These are phyloP conservation scores for Tetrao urogallus DNA, from an alignment of 2,113 vertebrate species.

Conservation along the genomic window DNA sequence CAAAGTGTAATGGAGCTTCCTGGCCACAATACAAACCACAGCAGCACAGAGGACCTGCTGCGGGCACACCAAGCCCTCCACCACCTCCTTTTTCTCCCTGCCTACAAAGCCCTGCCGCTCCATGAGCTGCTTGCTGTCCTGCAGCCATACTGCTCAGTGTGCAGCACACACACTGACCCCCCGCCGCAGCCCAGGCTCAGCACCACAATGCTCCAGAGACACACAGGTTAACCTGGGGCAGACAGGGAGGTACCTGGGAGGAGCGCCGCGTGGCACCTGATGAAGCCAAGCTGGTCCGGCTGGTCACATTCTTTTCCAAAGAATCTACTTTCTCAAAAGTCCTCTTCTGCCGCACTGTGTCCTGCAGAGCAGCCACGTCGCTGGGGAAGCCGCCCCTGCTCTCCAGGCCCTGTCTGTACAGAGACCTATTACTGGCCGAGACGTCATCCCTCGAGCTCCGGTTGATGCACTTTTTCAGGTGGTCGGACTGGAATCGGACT, in stretches of 20 bases:
- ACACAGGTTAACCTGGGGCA: fast-evolving
- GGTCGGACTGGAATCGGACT: slow-evolving; percentile 83
- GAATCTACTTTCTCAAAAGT: slow-evolving; percentile 92
- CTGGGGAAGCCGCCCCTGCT: slow-evolving; percentile 40
- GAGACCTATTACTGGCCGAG: slow-evolving; percentile 72
- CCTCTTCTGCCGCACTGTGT: slow-evolving; percentile 86
- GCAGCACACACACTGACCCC: background rate
- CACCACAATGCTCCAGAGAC: background rate
- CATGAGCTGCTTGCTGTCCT: background rate
- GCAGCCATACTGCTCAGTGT: background rate
- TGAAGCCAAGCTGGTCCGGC: slow-evolving; percentile 81
- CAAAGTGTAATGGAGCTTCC: background rate
- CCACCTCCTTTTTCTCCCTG: background rate
- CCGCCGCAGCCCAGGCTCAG: background rate
- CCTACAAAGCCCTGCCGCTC: background rate
- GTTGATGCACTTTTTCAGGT: slow-evolving; percentile 77
- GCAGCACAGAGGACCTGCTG: background rate
- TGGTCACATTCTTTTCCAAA: slow-evolving; percentile 85
- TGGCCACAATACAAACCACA: background rate
- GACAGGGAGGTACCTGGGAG: slow-evolving; percentile 79
- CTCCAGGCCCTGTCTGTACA: slow-evolving; percentile 72
- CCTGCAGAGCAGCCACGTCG: slow-evolving; percentile 54
- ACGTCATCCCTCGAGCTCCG: slow-evolving; percentile 81
- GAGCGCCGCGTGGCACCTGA: slow-evolving; percentile 73
- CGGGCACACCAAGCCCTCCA: background rate